These are phyloP conservation scores for Indicator maculatus DNA, from an alignment of 2,113 vertebrate species.

Conservation along the genomic window DNA sequence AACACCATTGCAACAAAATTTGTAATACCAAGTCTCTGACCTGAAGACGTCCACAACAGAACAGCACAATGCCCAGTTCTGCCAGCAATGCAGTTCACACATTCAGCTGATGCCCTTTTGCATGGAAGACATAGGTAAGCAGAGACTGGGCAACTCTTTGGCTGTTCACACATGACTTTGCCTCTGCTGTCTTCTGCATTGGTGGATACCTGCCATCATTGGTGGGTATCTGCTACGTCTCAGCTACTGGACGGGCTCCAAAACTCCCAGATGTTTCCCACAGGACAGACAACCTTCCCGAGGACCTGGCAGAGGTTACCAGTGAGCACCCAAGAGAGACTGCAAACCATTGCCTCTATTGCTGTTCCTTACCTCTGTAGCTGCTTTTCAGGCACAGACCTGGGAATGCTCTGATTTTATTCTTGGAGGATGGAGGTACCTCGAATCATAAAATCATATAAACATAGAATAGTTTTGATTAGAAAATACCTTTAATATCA, in stretches of 20 bases:
- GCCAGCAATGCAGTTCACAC: not conserved
- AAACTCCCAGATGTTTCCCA: accelerated
- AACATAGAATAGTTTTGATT: too few species aligned
- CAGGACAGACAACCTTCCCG: too few species aligned
- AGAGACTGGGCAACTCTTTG: accelerated
- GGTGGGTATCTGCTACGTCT: too few species aligned
- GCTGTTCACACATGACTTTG: accelerated
- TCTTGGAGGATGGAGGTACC: accelerated
- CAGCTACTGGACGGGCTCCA: not conserved
- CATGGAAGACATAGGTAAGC: accelerated
- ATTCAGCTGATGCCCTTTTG: not conserved
- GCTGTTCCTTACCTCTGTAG: too few species aligned
- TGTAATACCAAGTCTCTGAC: not conserved
- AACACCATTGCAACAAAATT: not conserved
- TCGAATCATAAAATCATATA: too few species aligned
- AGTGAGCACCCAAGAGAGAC: accelerated
- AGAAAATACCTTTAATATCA: too few species aligned
- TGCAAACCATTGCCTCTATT: too few species aligned
- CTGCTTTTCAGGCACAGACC: accelerated
- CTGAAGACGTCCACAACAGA: too few species aligned
- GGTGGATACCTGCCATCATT: not conserved
- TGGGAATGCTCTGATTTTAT: accelerated
- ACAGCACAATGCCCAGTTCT: too few species aligned
- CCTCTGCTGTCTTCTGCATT: not conserved
- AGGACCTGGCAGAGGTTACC: not conserved